These are phyloP conservation scores for Pan troglodytes DNA, from an alignment of 2,113 vertebrate species.

Conservation along the genomic window NHGRI_mPanTro3-v2.1_pri NC_072415.2:35443001-35443500, in stretches of 20 bases:
- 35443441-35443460: neutral
- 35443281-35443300: constrained; percentile 86
- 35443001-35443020: neutral
- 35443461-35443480: neutral
- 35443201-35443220: constrained; percentile 85
- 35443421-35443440: neutral
- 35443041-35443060: neutral
- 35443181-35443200: constrained; percentile 85
- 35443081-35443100: neutral
- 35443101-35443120: constrained; percentile 79
- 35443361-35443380: constrained; percentile 57
- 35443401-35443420: neutral
- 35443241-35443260: constrained; percentile 50
- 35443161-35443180: constrained; percentile 83
- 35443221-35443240: constrained; percentile 57
- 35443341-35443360: constrained; percentile 77
- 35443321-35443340: constrained; percentile 76
- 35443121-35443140: constrained; percentile 78
- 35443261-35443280: constrained; percentile 85
- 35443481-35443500: neutral
- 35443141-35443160: constrained; percentile 83
- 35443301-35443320: constrained; percentile 82
- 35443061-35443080: neutral
- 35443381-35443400: neutral
- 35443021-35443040: neutral